A percentile compares a stretch with the other conserved stretches of the same genome.
These are phyloP conservation scores for Gobiocypris rarus DNA, from an alignment of 2,113 vertebrate genomes.

Conservation along the genomic window DNA sequence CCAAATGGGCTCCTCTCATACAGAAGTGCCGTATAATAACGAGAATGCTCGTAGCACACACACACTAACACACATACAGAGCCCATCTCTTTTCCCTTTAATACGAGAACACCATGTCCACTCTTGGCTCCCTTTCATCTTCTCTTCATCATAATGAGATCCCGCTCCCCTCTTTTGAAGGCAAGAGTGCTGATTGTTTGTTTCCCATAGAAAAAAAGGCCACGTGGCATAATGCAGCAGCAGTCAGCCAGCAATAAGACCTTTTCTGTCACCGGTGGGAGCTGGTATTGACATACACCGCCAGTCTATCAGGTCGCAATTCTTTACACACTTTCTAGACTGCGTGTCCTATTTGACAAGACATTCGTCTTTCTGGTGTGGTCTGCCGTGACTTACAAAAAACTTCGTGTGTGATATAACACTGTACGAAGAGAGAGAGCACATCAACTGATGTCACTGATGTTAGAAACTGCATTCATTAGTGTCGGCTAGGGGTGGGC, in stretches of 20 bases:
- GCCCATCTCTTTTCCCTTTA: constrained; percentile 60
- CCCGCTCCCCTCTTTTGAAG: constrained; percentile 64
- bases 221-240: constrained; percentile 43
- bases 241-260: constrained; percentile 20
- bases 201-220: constrained; percentile 67
- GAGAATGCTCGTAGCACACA: not conserved
- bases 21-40: constrained; percentile 29
- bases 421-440: not conserved
- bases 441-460: not conserved
- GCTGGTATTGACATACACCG: constrained; percentile 5
- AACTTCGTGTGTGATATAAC: not conserved
- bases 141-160: constrained; percentile 69
- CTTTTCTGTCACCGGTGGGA: constrained; percentile 28
- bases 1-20: constrained; percentile 7
- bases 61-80: constrained; percentile 56
- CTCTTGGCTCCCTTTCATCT: constrained; percentile 71
- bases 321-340: constrained; percentile 9
- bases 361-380: not conserved
- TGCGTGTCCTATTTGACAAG: not conserved
- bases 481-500: not conserved
- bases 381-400: constrained; percentile 22
- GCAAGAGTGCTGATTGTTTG: constrained; percentile 69
- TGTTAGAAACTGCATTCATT: not conserved
- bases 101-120: constrained; percentile 70
- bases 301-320: not conserved